Evolutionary conservation across 2,888 invertebrate species (phyloP).

Genomic region (Schizaphis graminum): DNA sequence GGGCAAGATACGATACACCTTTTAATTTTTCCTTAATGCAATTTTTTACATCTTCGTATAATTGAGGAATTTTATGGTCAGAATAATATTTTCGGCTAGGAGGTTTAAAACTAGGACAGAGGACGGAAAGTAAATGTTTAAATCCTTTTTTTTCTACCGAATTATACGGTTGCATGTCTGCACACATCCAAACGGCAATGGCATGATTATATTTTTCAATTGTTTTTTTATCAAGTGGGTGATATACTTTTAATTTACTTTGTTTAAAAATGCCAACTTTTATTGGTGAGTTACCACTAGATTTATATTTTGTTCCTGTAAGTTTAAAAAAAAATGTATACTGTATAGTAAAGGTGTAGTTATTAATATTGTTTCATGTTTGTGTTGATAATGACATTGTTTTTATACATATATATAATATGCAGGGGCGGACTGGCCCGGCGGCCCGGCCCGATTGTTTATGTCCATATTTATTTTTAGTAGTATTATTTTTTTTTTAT

Average conservation of each 20-base stretch:
- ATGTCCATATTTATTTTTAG: too few relatives aligned
- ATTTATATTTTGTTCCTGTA: too few relatives aligned
- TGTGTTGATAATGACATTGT: too few relatives aligned
- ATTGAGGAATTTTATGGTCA: slow-evolving; percentile 42
- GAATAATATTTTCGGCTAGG: slow-evolving; percentile 15
- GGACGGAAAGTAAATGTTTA: slow-evolving; percentile 26
- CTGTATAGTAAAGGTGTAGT: neutral
- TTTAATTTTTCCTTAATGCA: slow-evolving; percentile 22
- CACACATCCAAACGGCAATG: slow-evolving; percentile 9
- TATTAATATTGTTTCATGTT: neutral
- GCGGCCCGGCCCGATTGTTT: too few relatives aligned
- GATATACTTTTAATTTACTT: slow-evolving; percentile 34
- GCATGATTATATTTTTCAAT: slow-evolving; percentile 36
- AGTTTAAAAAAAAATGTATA: neutral
- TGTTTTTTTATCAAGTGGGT: slow-evolving; percentile 11
- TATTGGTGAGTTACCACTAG: too few relatives aligned
- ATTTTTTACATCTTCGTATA: neutral
- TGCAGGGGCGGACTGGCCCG: too few relatives aligned
- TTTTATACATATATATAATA: too few relatives aligned
- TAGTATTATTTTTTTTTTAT: too few relatives aligned
- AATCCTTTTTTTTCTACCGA: slow-evolving; percentile 30
- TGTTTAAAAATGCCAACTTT: slow-evolving; percentile 19
- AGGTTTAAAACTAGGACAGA: slow-evolving; percentile 22
- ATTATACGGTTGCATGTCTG: slow-evolving; percentile 26
- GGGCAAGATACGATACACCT: neutral